phyloP scores from a whole-genome alignment of 1,140 invertebrate species.

The Phocides pigmalion region DNA sequence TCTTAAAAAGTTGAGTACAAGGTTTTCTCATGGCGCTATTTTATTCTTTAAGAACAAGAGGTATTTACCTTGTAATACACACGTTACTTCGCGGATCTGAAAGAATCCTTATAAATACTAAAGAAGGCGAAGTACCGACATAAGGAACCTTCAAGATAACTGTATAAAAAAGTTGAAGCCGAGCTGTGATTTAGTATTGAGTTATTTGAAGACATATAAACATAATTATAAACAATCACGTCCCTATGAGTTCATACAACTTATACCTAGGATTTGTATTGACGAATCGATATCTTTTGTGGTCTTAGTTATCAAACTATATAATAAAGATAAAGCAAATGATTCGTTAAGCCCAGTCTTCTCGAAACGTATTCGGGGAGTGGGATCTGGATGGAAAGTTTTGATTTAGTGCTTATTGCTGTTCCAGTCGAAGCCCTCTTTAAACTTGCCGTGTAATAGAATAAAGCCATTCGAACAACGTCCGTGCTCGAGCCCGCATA shows the following conservation, averaged over 20 bases:
- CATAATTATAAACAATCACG: slow-evolving; percentile 48
- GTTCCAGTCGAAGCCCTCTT: slow-evolving; percentile 72
- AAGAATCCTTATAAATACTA: too few species aligned
- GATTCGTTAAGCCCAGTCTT: slow-evolving; percentile 14
- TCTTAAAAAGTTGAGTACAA: too few species aligned
- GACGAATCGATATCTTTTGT: slow-evolving; percentile 1
- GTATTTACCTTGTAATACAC: too few species aligned
- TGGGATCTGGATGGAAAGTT: slow-evolving; percentile 70
- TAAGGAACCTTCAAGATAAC: too few species aligned
- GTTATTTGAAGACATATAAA: slow-evolving; percentile 21
- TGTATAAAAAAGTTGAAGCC: too few species aligned
- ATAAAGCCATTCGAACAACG: slow-evolving; percentile 78
- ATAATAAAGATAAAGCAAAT: slow-evolving; percentile 26
- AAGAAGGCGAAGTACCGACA: too few species aligned
- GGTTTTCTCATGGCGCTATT: too few species aligned
- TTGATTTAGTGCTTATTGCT: slow-evolving; percentile 82
- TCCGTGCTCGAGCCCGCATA: slow-evolving; percentile 63
- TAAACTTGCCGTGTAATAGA: slow-evolving; percentile 77
- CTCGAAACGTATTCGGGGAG: slow-evolving; percentile 49
- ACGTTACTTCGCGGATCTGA: too few species aligned
- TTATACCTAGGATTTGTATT: not conserved
- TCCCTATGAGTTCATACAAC: slow-evolving; percentile 5
- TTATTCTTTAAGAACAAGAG: too few species aligned
- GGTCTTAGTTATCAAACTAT: slow-evolving; percentile 40
- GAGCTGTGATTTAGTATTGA: too few species aligned